Conservation (phyloP, 53 echinoderm and acorn worm genomes). For the Holothuria scabra region DNA sequence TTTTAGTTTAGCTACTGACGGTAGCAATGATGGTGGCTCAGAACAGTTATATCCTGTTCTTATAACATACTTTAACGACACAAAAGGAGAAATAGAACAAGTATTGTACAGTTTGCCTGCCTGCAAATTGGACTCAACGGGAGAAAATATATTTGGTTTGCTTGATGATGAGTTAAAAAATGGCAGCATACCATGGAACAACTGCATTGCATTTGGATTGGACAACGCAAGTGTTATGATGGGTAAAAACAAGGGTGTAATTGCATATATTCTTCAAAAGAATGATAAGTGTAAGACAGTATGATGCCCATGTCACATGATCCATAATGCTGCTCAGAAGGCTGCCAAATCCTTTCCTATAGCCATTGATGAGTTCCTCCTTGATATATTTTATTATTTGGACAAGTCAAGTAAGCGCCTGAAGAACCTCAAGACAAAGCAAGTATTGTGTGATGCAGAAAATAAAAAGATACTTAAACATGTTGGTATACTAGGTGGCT, state of each 20-base stretch:
- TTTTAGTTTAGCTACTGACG: slow-evolving; percentile 59
- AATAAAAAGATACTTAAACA: slow-evolving; percentile 10
- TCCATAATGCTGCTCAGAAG: slow-evolving; percentile 54
- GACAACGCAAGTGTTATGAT: slow-evolving; percentile 56
- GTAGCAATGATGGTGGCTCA: slow-evolving; percentile 45
- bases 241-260: slow-evolving; percentile 53
- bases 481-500: background rate
- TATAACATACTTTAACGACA: slow-evolving; percentile 21
- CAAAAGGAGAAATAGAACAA: slow-evolving; percentile 33
- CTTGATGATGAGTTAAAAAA: slow-evolving; percentile 49
- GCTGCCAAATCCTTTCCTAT: slow-evolving; percentile 36
- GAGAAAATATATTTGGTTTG: slow-evolving; percentile 59
- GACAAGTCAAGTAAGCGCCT: background rate
- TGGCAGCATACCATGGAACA: slow-evolving; percentile 57
- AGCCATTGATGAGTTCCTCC: slow-evolving; percentile 29
- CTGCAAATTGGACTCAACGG: slow-evolving; percentile 51
- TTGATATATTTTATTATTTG: background rate
- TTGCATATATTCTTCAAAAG: background rate
- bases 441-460: slow-evolving; percentile 7
- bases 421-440: background rate
- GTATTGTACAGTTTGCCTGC: slow-evolving; percentile 62
- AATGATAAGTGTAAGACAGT: slow-evolving; percentile 33
- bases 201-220: slow-evolving; percentile 52
- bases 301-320: slow-evolving; percentile 59
- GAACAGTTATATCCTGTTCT: slow-evolving; percentile 55